These are phyloP conservation scores for Euura lappo DNA, from an alignment of 1,140 invertebrate species.

Conservation along the genomic window DNA sequence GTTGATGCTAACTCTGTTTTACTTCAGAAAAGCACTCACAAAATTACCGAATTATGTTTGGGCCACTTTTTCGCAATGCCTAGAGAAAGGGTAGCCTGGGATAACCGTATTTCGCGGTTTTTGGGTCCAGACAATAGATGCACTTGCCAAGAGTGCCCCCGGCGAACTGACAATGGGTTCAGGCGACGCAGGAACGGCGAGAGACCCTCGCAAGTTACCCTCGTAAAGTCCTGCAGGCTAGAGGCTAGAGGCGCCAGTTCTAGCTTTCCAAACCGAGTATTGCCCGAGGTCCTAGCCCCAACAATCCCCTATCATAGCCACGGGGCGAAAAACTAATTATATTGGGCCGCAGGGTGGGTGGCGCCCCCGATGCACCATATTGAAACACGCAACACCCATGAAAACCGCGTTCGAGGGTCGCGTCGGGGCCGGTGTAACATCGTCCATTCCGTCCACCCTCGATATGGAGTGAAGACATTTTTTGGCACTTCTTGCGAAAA, in stretches of 20 bases:
- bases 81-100: not conserved
- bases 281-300: slow-evolving; percentile 7
- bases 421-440: not conserved
- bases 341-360: slow-evolving; percentile 39
- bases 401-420: not conserved
- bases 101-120: slow-evolving; percentile 50
- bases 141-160: slow-evolving; percentile 50
- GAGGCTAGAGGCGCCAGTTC: not conserved
- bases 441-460: not conserved
- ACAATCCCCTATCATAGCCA: slow-evolving; percentile 46
- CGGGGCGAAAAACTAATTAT: slow-evolving; percentile 56
- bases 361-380: slow-evolving; percentile 37
- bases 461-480: not conserved
- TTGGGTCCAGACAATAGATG: slow-evolving; percentile 51
- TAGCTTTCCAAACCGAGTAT: not conserved
- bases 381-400: slow-evolving; percentile 40
- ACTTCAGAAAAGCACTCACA: too few species aligned
- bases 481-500: not conserved
- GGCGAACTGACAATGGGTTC: slow-evolving; percentile 50
- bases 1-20: too few species aligned
- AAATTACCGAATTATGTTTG: slow-evolving; percentile 11
- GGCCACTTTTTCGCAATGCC: slow-evolving; percentile 21
- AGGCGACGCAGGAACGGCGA: slow-evolving; percentile 28
- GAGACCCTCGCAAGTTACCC: slow-evolving; percentile 24
- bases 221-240: slow-evolving; percentile 8